Base-by-base conservation (phyloP, 2,888 invertebrate genomes). In the Leucania comma region DNA sequence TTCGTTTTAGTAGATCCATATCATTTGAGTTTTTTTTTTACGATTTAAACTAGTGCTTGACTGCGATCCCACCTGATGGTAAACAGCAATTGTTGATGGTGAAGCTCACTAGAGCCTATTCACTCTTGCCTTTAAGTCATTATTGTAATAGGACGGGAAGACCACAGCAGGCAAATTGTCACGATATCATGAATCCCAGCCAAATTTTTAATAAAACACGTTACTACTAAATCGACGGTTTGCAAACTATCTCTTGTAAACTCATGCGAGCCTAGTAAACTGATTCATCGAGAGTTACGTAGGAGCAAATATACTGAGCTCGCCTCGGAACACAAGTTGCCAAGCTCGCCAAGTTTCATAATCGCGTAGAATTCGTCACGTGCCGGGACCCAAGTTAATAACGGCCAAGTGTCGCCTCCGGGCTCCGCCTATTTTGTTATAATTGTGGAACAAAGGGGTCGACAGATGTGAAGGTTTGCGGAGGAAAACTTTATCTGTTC, bases 291-390 rank as follows among this genome's bases (percentile, higher is more conserved):
- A 51, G 64, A 81, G 82, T 72, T 81, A 72, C 54, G 56, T 60
- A 29, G 62, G 62, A 81, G 58, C 64, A 81, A 72, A 68, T 79
- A 72, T 50, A 79, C 64, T 70, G 57, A 75, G 69, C 72, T 77
- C 54, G 56, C 32, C 35, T 38, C 57, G 22, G 62, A 60, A 68
- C 68, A 66, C 71, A 80, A 85, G 84, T 82, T 83, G 72, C 75
- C 35, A 46, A 62, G 58, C 63, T 68, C 68, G 72, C 83, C 78
- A 87, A 88, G 86, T 87, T 88, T 85, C 87, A 86, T 88, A 89
- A 87, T 87, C 87, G 84, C 75, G 73, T 78, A 68, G 84, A 85
- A 88, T 90, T 84, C 86, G 88, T 88, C 89, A 88, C 88, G 89
- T 88, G 80, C 86, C 63, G 72, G 61, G 68, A 70, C 73, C 84